Evolutionary conservation across 2,888 invertebrate species (phyloP).

Genomic region (Drosophila emarginata): DNA sequence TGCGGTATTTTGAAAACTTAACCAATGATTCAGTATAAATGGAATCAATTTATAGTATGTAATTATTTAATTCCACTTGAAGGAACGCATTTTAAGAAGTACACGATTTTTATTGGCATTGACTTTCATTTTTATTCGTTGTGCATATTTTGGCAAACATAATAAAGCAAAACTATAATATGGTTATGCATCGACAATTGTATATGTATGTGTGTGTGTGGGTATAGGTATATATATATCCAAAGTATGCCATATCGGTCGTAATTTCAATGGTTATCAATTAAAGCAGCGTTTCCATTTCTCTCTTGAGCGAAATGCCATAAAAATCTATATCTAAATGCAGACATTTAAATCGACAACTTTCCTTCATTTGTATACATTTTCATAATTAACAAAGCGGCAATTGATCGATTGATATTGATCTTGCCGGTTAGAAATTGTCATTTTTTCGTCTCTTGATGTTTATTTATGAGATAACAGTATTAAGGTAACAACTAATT

Average conservation of each 20-base stretch:
- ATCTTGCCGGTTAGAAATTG: conserved; percentile 28
- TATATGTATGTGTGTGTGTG: not conserved
- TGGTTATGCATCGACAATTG: conserved; percentile 21
- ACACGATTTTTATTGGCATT: not conserved
- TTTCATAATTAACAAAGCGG: conserved; percentile 57
- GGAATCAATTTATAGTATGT: not conserved
- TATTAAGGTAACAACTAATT: conserved; percentile 61
- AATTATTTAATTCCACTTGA: not conserved
- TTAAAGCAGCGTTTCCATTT: conserved; percentile 42
- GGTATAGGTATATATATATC: not conserved
- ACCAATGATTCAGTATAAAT: not conserved
- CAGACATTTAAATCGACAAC: conserved; percentile 18
- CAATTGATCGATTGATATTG: conserved; percentile 37
- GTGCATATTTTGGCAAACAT: conserved; percentile 1
- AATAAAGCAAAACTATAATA: not conserved
- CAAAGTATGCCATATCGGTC: conserved; percentile 25
- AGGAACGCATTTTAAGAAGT: not conserved
- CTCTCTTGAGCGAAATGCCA: conserved; percentile 32
- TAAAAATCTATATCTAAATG: conserved; percentile 25
- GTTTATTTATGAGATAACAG: conserved; percentile 67
- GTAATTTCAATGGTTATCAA: conserved; percentile 37
- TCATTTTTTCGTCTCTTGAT: conserved; percentile 18
- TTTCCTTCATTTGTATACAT: conserved; percentile 35
- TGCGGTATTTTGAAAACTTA: no score
- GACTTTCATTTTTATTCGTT: not conserved